Conservation (phyloP, 2,888 invertebrate genomes). For the Aquatica leii region DNA sequence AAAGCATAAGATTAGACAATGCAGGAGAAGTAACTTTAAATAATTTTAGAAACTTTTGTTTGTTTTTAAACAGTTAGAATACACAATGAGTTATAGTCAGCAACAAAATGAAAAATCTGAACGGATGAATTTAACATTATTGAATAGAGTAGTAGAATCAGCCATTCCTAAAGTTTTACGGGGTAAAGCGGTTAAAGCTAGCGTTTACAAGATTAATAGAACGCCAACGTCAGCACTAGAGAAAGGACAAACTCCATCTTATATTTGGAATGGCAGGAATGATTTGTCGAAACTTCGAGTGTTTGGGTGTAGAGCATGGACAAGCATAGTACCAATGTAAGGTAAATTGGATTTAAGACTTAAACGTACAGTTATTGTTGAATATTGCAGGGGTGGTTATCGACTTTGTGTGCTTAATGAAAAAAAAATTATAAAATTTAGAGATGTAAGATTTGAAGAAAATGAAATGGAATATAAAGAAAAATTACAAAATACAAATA, state of each 20-base stretch:
- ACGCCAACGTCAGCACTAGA: not conserved
- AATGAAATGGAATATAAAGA: too few relatives aligned
- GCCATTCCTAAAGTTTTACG: not conserved
- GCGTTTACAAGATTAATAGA: constrained; percentile 1
- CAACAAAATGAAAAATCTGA: constrained; percentile 8
- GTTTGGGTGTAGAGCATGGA: constrained; percentile 42
- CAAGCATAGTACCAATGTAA: constrained; percentile 9
- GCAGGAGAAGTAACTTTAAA: not conserved
- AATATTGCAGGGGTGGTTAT: constrained; percentile 41
- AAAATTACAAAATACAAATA: too few relatives aligned
- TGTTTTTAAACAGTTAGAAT: not conserved
- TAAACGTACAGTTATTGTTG: constrained; percentile 39
- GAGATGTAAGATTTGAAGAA: too few relatives aligned
- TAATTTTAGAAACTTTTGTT: not conserved
- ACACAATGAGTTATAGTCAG: not conserved
- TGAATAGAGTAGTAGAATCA: constrained; percentile 14
- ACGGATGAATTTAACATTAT: too few relatives aligned
- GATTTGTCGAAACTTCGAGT: constrained; percentile 31
- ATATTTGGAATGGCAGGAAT: constrained; percentile 34
- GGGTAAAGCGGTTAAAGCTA: not conserved
- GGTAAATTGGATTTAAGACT: constrained; percentile 40
- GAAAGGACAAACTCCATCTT: too few relatives aligned
- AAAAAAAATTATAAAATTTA: too few relatives aligned
- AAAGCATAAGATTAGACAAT: not conserved
- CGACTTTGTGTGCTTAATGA: too few relatives aligned